Evolutionary conservation across 2,113 vertebrate species (phyloP), one percentile per base, ranked within the genome.

Genomic region (Pithys albifrons): DNA sequence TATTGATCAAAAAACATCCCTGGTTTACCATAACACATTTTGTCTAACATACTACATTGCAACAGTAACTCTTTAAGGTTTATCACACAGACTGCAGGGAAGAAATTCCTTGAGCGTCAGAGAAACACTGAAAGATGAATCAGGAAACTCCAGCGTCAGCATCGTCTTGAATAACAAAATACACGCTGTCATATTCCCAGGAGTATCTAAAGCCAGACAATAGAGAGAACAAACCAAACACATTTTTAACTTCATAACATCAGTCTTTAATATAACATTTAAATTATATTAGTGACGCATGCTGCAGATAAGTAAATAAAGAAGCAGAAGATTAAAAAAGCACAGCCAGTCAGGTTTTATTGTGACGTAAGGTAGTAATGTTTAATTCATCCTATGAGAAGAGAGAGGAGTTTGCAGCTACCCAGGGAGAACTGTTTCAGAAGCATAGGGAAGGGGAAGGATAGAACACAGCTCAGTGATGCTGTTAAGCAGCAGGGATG

Each of bases 71-170:
- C 39, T 76, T 71, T 12, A 71, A 84, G 3, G 14, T 82, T 31
- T 46, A 79, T 54, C 54, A 54, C 55, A 16, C 7, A 69, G n/a
- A 49, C 89, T 89, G 62, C 73, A 78, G 41, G 58, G 45, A 89
- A 95, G 46, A 87, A 51, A 70, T 80, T 88, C 55, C 35, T 54
- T 82, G 25, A 67, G 35, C 10, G 1, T 67, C 77, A 87, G 52
- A 84, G 55, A 66, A 95, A 92, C 10, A 19, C 25, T 45, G 9
- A 67, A 85, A 85, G 91, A 96, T 88, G 76, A 95, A 41, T 85
- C 77, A 69, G 46, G 65, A 93, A 96, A 80, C 62, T 76, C 88
- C 58, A 48, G 89, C 43, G 48, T 78, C 72, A 79, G 83, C n/a
- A 41, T 72, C 16, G 46, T 43, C 59, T 35, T 49, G 13, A 77